Conservation (phyloP, 2,888 invertebrate species). For the Phyto melanocephala region DNA sequence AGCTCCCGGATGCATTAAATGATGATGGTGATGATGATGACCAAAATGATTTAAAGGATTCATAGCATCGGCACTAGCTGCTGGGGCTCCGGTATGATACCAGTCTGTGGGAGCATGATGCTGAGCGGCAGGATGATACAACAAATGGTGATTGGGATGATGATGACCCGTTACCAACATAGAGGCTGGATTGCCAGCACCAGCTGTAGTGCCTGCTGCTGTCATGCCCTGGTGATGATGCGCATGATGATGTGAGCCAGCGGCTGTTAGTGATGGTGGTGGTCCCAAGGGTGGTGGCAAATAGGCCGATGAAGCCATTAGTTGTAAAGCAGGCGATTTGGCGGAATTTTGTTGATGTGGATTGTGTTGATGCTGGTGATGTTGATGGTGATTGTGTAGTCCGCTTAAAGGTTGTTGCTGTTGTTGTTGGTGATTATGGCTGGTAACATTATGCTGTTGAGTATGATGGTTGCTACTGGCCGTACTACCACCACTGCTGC, state of each 20-base stretch:
- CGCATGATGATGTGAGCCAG: slow-evolving; percentile 66
- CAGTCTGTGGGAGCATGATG: slow-evolving; percentile 78
- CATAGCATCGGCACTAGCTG: slow-evolving; percentile 77
- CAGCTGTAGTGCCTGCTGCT: slow-evolving; percentile 64
- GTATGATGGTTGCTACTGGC: slow-evolving; percentile 73
- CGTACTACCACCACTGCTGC: slow-evolving; percentile 71
- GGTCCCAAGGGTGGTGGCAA: slow-evolving; percentile 77
- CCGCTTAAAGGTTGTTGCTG: slow-evolving; percentile 67
- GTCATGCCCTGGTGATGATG: slow-evolving; percentile 71
- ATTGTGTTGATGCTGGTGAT: slow-evolving; percentile 59
- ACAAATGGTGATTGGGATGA: slow-evolving; percentile 76
- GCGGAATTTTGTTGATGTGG: slow-evolving; percentile 65
- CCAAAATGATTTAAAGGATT: slow-evolving; percentile 80
- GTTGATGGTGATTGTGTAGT: slow-evolving; percentile 68
- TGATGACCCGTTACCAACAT: slow-evolving; percentile 75
- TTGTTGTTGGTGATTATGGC: slow-evolving; percentile 57
- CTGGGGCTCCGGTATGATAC: slow-evolving; percentile 77
- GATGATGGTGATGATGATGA: slow-evolving; percentile 83
- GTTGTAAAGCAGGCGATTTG: slow-evolving; percentile 75
- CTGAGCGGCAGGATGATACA: slow-evolving; percentile 78
- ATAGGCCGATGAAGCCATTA: slow-evolving; percentile 76
- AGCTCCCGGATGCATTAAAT: slow-evolving; percentile 85
- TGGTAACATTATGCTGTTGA: slow-evolving; percentile 45
- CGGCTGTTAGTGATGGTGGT: slow-evolving; percentile 72
- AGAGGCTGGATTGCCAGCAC: slow-evolving; percentile 71